Evolutionary conservation across 2,888 invertebrate species (phyloP).

Genomic region (Drosophila incognita): DNA sequence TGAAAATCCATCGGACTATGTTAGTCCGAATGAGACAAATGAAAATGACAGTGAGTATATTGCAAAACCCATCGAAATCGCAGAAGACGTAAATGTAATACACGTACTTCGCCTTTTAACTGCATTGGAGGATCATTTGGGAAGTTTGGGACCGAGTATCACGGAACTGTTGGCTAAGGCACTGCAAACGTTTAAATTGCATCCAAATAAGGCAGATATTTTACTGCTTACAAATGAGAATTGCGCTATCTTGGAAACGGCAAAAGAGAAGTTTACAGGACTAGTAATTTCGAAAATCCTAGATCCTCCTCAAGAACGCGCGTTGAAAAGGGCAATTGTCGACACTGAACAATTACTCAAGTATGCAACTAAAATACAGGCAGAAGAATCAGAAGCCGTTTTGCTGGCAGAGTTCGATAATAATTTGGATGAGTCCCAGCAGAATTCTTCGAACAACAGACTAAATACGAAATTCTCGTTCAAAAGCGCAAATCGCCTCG

Average conservation of each 20-base stretch:
- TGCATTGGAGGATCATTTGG: constrained; percentile 92
- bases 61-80: neutral
- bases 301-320: constrained; percentile 87
- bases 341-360: constrained; percentile 87
- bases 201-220: constrained; percentile 89
- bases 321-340: constrained; percentile 90
- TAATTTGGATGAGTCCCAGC: neutral
- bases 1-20: neutral
- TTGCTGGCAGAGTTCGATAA: neutral
- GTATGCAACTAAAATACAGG: constrained; percentile 83
- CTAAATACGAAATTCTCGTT: neutral
- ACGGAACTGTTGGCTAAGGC: constrained; percentile 87
- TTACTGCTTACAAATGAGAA: constrained; percentile 89
- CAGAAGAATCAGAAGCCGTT: neutral
- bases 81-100: constrained; percentile 85
- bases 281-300: constrained; percentile 89
- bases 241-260: constrained; percentile 86
- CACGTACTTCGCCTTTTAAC: constrained; percentile 90
- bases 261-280: constrained; percentile 85
- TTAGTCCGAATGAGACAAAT: neutral
- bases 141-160: constrained; percentile 92
- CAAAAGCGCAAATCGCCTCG: constrained; percentile 62
- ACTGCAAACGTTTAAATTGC: constrained; percentile 72
- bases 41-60: neutral
- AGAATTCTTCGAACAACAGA: neutral